Evolutionary conservation across 2,797 vertebrate genomes (phyloP).

Genomic region (Halcyon badia): DNA sequence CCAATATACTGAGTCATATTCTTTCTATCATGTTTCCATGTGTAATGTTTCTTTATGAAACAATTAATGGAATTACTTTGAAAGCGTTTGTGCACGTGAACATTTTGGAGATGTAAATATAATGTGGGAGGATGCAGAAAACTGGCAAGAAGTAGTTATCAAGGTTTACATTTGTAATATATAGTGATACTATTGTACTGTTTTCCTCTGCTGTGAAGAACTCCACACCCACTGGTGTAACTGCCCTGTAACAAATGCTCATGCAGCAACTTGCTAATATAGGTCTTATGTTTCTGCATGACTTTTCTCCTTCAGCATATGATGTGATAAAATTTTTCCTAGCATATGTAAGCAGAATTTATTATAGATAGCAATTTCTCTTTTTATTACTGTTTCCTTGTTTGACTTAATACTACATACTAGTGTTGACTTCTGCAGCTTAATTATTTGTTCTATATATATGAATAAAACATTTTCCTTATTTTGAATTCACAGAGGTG

Average conservation of each 20-base stretch:
- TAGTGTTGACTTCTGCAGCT: neutral
- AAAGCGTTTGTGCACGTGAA: neutral
- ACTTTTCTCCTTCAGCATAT: neutral
- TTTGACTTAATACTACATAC: neutral
- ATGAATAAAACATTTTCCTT: neutral
- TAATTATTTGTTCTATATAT: neutral
- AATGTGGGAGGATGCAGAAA: neutral
- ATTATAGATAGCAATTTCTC: neutral
- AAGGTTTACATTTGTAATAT: neutral
- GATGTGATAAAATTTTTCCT: neutral
- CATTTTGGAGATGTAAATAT: neutral
- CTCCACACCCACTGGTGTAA: neutral
- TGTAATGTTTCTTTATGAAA: neutral
- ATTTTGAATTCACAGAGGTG: neutral
- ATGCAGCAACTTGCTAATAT: neutral
- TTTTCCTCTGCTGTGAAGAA: neutral
- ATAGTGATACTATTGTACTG: neutral
- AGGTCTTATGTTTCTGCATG: neutral
- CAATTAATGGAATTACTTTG: neutral
- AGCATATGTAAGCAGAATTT: neutral
- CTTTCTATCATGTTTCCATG: neutral
- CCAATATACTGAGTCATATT: neutral
- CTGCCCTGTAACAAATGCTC: neutral
- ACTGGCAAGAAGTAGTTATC: neutral
- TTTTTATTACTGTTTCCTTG: neutral